These are phyloP conservation scores for Myodes glareolus DNA, from an alignment of 2,113 vertebrate genomes.

Conservation along the genomic window DNA sequence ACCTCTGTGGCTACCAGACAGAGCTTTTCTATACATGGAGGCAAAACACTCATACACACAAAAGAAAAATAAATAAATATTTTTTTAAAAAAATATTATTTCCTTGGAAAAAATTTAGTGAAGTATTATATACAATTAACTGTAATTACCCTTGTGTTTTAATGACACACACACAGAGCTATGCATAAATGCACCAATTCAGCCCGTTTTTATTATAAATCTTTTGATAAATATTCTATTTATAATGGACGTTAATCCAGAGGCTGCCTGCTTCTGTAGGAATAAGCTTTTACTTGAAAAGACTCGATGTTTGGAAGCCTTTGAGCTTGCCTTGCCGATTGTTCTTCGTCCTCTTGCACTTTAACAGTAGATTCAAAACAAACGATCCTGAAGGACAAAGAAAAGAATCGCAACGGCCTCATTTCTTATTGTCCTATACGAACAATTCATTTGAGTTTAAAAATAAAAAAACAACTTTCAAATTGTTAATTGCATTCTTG, in stretches of 20 bases:
- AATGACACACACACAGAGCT: neutral
- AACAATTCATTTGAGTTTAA: neutral
- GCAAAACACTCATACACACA: neutral
- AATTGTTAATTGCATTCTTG: neutral
- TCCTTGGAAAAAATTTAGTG: neutral
- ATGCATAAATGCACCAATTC: neutral
- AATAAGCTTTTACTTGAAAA: neutral
- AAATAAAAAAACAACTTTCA: neutral
- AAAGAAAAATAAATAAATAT: neutral
- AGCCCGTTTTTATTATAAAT: neutral
- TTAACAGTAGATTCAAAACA: neutral
- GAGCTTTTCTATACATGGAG: too few relatives aligned
- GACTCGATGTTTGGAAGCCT: neutral
- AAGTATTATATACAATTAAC: neutral
- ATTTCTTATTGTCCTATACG: neutral
- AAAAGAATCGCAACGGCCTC: neutral
- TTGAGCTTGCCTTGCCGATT: rapidly evolving
- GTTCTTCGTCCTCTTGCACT: neutral
- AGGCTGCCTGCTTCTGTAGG: neutral
- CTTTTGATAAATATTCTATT: neutral
- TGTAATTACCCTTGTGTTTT: conserved; percentile 2
- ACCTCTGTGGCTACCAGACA: too few relatives aligned
- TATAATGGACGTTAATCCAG: neutral
- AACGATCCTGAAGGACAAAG: neutral
- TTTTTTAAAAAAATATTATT: neutral